Evolutionary conservation across 2,797 vertebrate species (phyloP).

Genomic region (Cynodonichthys magdalenae): DNA sequence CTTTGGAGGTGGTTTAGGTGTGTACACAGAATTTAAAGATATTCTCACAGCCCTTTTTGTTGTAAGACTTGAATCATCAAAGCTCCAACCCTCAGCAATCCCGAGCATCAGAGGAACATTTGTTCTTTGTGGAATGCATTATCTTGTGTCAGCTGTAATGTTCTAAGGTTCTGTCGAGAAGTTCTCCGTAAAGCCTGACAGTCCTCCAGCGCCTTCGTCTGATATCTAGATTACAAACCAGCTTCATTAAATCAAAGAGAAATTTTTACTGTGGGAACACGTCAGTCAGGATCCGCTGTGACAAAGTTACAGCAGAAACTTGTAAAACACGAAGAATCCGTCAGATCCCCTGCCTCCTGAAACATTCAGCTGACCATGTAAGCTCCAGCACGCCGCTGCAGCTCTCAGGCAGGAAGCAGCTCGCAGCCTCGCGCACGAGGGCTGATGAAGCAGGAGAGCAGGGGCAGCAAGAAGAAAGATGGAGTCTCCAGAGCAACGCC

Average conservation of each 20-base stretch:
- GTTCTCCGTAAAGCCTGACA: neutral
- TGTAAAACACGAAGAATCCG: conserved; percentile 43
- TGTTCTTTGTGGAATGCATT: conserved; percentile 17
- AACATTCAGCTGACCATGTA: conserved; percentile 60
- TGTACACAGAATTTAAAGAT: conserved; percentile 4
- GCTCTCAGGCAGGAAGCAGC: conserved; percentile 10
- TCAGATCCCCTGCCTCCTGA: conserved; percentile 41
- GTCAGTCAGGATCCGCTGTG: conserved; percentile 9
- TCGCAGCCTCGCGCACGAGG: conserved; percentile 19
- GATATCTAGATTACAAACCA: conserved; percentile 24
- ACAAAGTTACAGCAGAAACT: conserved; percentile 34
- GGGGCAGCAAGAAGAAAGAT: conserved; percentile 38
- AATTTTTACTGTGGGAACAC: neutral
- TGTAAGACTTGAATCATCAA: conserved; percentile 13
- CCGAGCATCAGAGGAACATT: conserved; percentile 29
- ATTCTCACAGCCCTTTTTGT: conserved; percentile 1
- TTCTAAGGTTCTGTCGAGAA: conserved; percentile 1
- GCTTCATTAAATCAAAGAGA: conserved; percentile 28
- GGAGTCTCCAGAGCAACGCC: conserved; percentile 38
- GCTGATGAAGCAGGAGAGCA: conserved; percentile 34
- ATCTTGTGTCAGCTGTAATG: conserved; percentile 15
- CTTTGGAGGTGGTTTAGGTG: neutral
- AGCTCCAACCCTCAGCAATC: conserved; percentile 32
- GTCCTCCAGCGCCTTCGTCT: conserved; percentile 4
- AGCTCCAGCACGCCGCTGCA: conserved; percentile 24